Conservation (phyloP, 2,888 invertebrate species). For the Anthoptus insignis region DNA sequence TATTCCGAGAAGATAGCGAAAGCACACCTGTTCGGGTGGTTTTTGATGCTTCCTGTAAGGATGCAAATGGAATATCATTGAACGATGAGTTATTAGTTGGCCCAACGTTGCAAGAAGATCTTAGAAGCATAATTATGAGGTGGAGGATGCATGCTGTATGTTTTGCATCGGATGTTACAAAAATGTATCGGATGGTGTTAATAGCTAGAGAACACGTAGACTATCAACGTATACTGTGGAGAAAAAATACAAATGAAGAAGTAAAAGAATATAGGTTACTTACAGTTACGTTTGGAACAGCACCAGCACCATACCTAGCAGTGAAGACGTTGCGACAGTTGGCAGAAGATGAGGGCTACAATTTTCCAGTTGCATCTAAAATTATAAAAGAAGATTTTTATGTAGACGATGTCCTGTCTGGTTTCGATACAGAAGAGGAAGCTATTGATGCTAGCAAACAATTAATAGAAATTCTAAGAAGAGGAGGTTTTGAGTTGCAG, state of each 20-base stretch:
- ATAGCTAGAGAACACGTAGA: conserved; percentile 43
- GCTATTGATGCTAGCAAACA: conserved; percentile 26
- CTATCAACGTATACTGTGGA: conserved; percentile 44
- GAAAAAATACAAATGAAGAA: conserved; percentile 6
- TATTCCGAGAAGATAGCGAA: conserved; percentile 45
- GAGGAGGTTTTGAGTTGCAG: conserved; percentile 45
- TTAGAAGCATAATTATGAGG: conserved; percentile 44
- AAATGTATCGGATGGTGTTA: conserved; percentile 52
- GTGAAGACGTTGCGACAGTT: conserved; percentile 33
- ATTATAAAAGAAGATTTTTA: conserved; percentile 43
- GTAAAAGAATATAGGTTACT: conserved; percentile 36
- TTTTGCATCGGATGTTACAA: conserved; percentile 46
- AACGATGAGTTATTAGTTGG: conserved; percentile 47
- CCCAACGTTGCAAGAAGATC: conserved; percentile 48
- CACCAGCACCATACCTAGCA: conserved; percentile 44
- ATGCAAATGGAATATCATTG: conserved; percentile 34
- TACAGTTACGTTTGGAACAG: conserved; percentile 47
- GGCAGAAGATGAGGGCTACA: conserved; percentile 35
- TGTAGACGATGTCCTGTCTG: conserved; percentile 43
- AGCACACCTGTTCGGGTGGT: conserved; percentile 42
- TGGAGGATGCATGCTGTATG: conserved; percentile 46
- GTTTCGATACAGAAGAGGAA: conserved; percentile 21
- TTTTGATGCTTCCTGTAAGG: conserved; percentile 45
- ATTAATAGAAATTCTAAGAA: conserved; percentile 19
- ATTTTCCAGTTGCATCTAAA: conserved; percentile 33